Evolutionary conservation across 1,140 invertebrate species (phyloP).

Genomic region (Pristionchus pacificus): DNA sequence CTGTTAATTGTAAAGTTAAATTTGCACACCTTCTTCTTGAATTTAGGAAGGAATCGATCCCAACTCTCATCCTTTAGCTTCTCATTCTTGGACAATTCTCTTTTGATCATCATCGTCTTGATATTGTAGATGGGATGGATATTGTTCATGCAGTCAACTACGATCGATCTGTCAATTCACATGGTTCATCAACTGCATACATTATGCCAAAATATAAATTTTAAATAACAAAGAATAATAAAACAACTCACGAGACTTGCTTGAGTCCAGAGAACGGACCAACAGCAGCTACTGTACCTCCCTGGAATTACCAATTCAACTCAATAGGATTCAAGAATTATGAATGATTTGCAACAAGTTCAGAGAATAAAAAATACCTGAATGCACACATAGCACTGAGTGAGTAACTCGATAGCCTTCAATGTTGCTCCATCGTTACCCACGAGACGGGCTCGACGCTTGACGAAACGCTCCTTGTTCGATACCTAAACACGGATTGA

Average conservation of each 20-base stretch:
- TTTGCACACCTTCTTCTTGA: constrained; percentile 76
- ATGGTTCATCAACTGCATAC: constrained; percentile 6
- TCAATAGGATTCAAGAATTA: too few species aligned
- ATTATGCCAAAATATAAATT: constrained; percentile 5
- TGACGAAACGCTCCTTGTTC: constrained; percentile 92
- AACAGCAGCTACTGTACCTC: constrained; percentile 91
- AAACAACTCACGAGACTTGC: constrained; percentile 65
- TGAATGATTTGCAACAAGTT: constrained; percentile 56
- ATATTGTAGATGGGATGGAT: constrained; percentile 99
- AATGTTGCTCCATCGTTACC: constrained; percentile 93
- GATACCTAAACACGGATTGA: constrained; percentile 6
- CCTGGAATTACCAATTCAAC: too few species aligned
- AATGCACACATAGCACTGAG: constrained; percentile 91
- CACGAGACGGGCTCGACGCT: constrained; percentile 85
- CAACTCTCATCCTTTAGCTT: constrained; percentile 88
- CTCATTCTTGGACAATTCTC: constrained; percentile 81
- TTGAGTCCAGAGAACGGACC: constrained; percentile 90
- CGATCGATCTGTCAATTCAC: constrained; percentile 69
- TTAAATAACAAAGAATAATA: background rate
- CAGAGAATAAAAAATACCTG: constrained; percentile 56
- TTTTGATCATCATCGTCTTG: constrained; percentile 94
- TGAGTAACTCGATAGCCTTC: constrained; percentile 95
- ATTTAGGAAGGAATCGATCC: constrained; percentile 93
- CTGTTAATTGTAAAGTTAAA: too few species aligned
- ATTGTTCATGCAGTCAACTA: constrained; percentile 96